Evolutionary conservation across 1,140 invertebrate species (phyloP).

Genomic region (Brachionus koreanus): DNA sequence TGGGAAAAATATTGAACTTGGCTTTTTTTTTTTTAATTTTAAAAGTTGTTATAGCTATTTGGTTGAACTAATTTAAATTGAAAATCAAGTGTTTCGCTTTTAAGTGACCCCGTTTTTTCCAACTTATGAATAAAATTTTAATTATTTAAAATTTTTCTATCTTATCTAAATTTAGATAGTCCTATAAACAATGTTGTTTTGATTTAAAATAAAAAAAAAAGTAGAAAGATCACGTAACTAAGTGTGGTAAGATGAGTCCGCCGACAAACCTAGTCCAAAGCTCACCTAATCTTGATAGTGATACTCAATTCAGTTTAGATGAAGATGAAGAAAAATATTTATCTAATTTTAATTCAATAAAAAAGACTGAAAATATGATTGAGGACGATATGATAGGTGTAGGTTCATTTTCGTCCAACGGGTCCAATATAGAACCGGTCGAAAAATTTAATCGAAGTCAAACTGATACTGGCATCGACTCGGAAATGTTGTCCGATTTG

Average conservation of each 20-base stretch:
- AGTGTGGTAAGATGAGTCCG: neutral
- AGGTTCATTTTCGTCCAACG: neutral
- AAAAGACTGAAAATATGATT: neutral
- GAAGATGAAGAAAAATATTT: neutral
- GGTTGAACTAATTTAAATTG: neutral
- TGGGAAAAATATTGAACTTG: neutral
- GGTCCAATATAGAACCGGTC: neutral
- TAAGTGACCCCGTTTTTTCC: neutral
- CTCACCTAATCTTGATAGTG: neutral
- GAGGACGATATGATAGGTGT: conserved; percentile 25
- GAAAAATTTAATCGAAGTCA: conserved; percentile 1
- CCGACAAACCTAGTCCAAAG: conserved; percentile 8
- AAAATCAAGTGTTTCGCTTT: neutral
- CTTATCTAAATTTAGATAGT: conserved; percentile 32
- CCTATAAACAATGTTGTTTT: neutral
- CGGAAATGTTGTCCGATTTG: conserved; percentile 5
- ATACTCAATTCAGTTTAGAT: neutral
- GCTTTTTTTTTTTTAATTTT: neutral
- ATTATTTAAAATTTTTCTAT: neutral
- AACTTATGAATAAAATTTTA: neutral
- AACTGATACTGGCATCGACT: conserved; percentile 15
- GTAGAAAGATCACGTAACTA: neutral
- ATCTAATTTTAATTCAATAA: neutral
- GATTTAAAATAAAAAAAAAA: neutral
- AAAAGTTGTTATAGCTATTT: neutral